A percentile compares a stretch with the other conserved stretches of the same genome.
Conservation (phyloP, 2,113 vertebrate species). For the Trogon surrucura region DNA sequence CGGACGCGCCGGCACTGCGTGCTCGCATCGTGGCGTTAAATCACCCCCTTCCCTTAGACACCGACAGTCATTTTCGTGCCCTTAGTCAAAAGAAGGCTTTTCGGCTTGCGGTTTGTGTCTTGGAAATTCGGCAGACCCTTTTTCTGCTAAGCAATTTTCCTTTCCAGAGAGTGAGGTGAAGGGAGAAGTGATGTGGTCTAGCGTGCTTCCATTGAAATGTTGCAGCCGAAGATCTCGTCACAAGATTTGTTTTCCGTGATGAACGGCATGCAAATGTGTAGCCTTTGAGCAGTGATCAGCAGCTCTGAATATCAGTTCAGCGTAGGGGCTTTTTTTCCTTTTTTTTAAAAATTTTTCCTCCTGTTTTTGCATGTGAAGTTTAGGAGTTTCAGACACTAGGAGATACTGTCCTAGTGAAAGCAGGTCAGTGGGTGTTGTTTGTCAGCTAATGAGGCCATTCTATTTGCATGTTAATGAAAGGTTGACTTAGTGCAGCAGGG, state of each 20-base stretch:
- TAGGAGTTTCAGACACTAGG: background rate
- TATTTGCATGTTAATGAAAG: slow-evolving; percentile 82
- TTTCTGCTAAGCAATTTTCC: slow-evolving; percentile 1
- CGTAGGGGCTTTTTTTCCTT: background rate
- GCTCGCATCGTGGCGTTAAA: background rate
- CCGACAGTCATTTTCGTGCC: background rate
- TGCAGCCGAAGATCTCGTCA: slow-evolving; percentile 35
- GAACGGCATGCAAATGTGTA: slow-evolving; percentile 8
- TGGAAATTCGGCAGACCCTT: slow-evolving; percentile 6
- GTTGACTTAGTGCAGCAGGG: slow-evolving; percentile 70
- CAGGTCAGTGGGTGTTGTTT: slow-evolving; percentile 69
- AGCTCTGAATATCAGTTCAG: background rate
- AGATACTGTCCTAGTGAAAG: slow-evolving; percentile 40
- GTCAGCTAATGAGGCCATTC: slow-evolving; percentile 70
- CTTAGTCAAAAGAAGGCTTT: background rate
- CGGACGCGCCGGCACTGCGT: background rate
- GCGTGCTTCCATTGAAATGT: slow-evolving; percentile 2
- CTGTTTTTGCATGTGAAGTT: background rate
- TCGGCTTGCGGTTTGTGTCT: background rate
- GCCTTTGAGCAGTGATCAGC: slow-evolving; percentile 13
- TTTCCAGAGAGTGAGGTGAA: background rate
- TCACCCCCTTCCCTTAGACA: background rate
- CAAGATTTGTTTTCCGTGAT: slow-evolving; percentile 8
- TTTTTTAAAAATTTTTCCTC: no score
- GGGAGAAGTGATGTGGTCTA: slow-evolving; percentile 26